phyloP scores from a whole-genome alignment of 2,797 vertebrate genomes.

The Cygnus olor region DNA sequence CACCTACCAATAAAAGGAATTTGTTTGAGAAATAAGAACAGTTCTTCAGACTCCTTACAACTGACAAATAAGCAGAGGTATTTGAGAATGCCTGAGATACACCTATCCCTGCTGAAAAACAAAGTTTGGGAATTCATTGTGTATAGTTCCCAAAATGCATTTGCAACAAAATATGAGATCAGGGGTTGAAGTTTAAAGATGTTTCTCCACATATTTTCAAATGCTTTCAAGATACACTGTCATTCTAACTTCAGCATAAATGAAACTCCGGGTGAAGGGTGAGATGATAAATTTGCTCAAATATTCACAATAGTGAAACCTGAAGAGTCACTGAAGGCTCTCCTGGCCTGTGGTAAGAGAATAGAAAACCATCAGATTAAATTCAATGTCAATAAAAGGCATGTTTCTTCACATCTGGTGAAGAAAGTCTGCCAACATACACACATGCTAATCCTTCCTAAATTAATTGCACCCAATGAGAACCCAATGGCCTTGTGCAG shows the following conservation, averaged over 20 bases:
- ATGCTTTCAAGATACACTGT: not conserved
- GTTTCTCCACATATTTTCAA: not conserved
- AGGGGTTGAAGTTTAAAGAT: not conserved
- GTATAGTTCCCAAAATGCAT: not conserved
- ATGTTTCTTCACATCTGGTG: not conserved
- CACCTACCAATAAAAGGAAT: not conserved
- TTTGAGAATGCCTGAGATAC: not conserved
- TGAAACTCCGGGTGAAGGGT: not conserved
- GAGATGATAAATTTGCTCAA: not conserved
- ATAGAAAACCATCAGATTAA: not conserved
- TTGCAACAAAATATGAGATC: not conserved
- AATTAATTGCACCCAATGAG: not conserved
- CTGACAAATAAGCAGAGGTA: not conserved
- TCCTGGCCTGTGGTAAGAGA: not conserved
- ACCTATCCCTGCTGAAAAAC: not conserved
- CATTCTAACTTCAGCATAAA: not conserved
- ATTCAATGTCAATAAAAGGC: not conserved
- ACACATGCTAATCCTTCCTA: not conserved
- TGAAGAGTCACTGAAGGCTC: not conserved
- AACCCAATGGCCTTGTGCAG: not conserved
- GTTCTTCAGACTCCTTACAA: not conserved
- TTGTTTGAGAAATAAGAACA: not conserved
- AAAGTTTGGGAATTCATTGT: not conserved
- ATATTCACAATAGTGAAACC: not conserved
- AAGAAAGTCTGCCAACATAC: not conserved